phyloP scores from a whole-genome alignment of 1,140 invertebrate species.

The Andricus grossulariae region DNA sequence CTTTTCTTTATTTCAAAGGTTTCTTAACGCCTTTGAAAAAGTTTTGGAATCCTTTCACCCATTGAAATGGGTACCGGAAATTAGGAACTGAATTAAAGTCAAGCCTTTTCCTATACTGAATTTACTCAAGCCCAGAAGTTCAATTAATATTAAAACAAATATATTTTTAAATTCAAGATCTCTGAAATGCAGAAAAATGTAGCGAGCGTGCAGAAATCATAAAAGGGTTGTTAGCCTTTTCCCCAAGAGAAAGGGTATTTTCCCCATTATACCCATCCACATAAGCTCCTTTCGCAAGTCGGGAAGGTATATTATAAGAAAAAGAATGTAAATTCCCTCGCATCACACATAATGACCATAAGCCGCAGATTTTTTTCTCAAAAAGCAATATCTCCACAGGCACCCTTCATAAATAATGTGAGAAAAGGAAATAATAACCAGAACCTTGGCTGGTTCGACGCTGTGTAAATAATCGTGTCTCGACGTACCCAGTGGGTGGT shows the following conservation, averaged over 20 bases:
- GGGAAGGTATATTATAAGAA: slow-evolving; percentile 20
- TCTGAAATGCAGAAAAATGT: not conserved
- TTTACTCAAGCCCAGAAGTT: no score
- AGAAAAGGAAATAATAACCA: slow-evolving; percentile 25
- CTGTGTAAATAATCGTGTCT: slow-evolving; percentile 30
- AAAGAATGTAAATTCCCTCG: slow-evolving; percentile 13
- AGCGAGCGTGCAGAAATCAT: not conserved
- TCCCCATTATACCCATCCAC: slow-evolving; percentile 6
- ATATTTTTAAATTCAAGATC: not conserved
- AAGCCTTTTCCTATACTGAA: no score
- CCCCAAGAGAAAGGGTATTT: not conserved
- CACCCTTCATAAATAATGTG: slow-evolving; percentile 16
- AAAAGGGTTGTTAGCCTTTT: not conserved
- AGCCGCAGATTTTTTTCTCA: not conserved
- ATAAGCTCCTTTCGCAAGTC: slow-evolving; percentile 11
- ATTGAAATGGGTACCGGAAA: no score
- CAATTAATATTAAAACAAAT: no score
- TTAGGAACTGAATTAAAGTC: no score
- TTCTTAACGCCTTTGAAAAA: no score
- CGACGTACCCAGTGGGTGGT: slow-evolving; percentile 18
- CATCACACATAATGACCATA: slow-evolving; percentile 16
- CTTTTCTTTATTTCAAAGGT: no score
- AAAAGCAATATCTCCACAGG: slow-evolving; percentile 20
- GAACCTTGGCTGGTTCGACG: slow-evolving; percentile 10
- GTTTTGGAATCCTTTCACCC: no score